These are phyloP conservation scores for Ganaspis sp. DNA, from an alignment of 1,140 invertebrate species.

Conservation along the genomic window DNA sequence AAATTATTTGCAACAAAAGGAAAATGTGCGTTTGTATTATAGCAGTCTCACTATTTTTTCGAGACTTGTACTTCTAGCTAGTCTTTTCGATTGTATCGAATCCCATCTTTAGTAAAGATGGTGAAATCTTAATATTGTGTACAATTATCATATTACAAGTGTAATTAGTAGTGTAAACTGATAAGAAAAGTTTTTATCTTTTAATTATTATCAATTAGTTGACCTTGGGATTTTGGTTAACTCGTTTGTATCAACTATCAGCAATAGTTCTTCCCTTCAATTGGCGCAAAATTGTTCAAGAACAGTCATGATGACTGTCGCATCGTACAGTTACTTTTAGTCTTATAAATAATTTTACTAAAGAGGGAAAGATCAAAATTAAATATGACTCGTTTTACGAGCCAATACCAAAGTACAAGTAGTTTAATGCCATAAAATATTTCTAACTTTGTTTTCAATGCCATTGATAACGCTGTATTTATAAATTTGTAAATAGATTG, in stretches of 20 bases:
- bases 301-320: not conserved
- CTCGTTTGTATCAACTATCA: not conserved
- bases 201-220: not conserved
- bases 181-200: not conserved
- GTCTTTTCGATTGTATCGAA: not conserved
- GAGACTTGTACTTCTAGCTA: not conserved
- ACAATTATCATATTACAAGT: not conserved
- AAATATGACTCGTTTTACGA: conserved; percentile 47
- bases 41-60: not conserved
- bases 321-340: not conserved
- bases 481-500: conserved; percentile 57
- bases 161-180: not conserved
- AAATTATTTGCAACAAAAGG: not conserved
- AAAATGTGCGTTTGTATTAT: not conserved
- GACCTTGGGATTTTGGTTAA: not conserved
- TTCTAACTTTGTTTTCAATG: conserved; percentile 59
- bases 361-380: conserved; percentile 29
- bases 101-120: not conserved
- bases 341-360: not conserved
- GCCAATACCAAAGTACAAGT: conserved; percentile 64
- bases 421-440: conserved; percentile 62
- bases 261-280: not conserved
- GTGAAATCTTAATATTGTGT: not conserved
- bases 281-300: not conserved
- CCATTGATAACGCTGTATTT: conserved; percentile 60